Conservation (phyloP, 2,113 vertebrate genomes). For the Cricetomys ansorgei region DNA sequence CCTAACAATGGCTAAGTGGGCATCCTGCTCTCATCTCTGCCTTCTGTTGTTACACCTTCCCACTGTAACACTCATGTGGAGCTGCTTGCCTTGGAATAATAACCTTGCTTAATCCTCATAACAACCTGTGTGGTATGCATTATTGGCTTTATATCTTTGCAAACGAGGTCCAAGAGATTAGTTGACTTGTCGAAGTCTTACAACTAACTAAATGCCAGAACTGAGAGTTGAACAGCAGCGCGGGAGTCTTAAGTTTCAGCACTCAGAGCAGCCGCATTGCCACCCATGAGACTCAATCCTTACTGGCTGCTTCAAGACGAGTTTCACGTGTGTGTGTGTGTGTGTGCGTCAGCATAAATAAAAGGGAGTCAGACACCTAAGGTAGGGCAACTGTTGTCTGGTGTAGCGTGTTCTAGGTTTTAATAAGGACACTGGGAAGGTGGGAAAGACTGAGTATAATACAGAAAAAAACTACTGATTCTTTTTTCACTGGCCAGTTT, state of each 20-base stretch:
- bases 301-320: neutral
- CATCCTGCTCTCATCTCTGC: neutral
- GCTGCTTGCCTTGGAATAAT: constrained; percentile 15
- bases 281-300: neutral
- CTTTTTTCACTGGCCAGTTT: neutral
- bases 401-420: neutral
- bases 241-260: neutral
- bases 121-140: neutral
- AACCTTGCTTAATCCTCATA: neutral
- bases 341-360: neutral
- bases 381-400: neutral
- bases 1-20: neutral
- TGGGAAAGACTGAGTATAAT: neutral
- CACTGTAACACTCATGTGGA: neutral
- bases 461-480: neutral
- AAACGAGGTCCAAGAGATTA: neutral
- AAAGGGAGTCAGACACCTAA: neutral
- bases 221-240: neutral
- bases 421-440: neutral
- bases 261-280: neutral
- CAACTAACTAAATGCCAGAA: neutral
- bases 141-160: constrained; percentile 31
- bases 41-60: neutral
- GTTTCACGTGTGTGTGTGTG: neutral
- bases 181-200: neutral